Evolutionary conservation across 2,797 vertebrate genomes (phyloP).

Genomic region (Calcarius lapponicus): DNA sequence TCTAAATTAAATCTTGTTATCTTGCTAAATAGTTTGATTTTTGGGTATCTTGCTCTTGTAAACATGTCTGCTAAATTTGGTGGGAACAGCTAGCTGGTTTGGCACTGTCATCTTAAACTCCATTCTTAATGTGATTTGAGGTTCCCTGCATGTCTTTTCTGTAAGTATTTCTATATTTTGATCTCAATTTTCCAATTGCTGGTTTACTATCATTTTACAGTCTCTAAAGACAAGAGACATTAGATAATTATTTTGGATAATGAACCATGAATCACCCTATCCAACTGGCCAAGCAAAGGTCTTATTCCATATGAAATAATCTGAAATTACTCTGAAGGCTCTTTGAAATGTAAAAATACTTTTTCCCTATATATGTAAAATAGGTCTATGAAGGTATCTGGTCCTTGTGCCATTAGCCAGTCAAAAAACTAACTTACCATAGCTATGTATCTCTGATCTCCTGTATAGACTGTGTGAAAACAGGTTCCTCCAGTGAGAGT

Average conservation of each 20-base stretch:
- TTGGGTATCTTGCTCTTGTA: background rate
- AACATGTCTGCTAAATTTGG: background rate
- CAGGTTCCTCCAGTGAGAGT: rapidly evolving
- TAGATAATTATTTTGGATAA: background rate
- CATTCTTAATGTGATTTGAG: background rate
- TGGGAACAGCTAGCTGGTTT: background rate
- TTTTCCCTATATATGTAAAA: background rate
- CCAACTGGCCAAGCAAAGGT: background rate
- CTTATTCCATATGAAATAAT: background rate
- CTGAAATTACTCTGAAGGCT: background rate
- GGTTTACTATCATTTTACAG: background rate
- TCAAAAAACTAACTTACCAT: background rate
- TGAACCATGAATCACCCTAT: background rate
- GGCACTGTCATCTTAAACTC: background rate
- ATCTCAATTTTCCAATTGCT: background rate
- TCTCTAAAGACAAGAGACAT: background rate
- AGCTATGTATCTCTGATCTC: background rate
- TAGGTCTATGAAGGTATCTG: background rate
- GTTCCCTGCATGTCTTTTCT: background rate
- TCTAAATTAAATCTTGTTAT: background rate
- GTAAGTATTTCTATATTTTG: background rate
- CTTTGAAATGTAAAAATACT: background rate
- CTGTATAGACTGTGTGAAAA: background rate
- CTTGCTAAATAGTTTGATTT: background rate
- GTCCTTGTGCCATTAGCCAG: background rate